Evolutionary conservation across 2,113 vertebrate genomes (phyloP).

Genomic region (Echinops telfairi): DNA sequence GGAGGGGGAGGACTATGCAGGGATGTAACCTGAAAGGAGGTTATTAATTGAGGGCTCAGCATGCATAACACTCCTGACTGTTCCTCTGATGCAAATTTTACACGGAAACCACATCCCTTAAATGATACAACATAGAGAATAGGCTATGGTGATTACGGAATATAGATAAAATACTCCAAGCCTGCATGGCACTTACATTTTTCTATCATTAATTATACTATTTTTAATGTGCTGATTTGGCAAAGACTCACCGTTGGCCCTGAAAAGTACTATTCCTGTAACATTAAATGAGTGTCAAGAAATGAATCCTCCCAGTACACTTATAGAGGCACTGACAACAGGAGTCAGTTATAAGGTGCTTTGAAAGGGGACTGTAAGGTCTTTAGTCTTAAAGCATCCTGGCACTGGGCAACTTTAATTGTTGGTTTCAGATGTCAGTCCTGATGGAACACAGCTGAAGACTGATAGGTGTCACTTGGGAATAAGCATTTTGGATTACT

Average conservation of each 20-base stretch:
- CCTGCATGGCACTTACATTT: neutral
- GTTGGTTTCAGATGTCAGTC: constrained; percentile 68
- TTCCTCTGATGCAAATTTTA: constrained; percentile 2
- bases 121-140: neutral
- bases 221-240: constrained; percentile 50
- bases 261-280: constrained; percentile 62
- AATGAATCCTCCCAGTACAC: constrained; percentile 72
- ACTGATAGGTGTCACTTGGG: constrained; percentile 63
- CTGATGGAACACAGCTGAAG: constrained; percentile 71
- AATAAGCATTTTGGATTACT: constrained; percentile 73
- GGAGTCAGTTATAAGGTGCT: constrained; percentile 56
- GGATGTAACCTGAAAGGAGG: neutral
- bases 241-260: constrained; percentile 43
- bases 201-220: constrained; percentile 29
- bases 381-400: constrained; percentile 68
- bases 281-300: constrained; percentile 64
- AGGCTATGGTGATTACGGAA: neutral
- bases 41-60: neutral
- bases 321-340: constrained; percentile 63
- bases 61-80: neutral
- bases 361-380: constrained; percentile 67
- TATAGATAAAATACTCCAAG: neutral
- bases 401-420: constrained; percentile 66
- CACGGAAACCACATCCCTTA: neutral
- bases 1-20: too few relatives aligned